These are phyloP conservation scores for Amphilophus citrinellus DNA, from an alignment of 2,113 vertebrate genomes.

Conservation along the genomic window DNA sequence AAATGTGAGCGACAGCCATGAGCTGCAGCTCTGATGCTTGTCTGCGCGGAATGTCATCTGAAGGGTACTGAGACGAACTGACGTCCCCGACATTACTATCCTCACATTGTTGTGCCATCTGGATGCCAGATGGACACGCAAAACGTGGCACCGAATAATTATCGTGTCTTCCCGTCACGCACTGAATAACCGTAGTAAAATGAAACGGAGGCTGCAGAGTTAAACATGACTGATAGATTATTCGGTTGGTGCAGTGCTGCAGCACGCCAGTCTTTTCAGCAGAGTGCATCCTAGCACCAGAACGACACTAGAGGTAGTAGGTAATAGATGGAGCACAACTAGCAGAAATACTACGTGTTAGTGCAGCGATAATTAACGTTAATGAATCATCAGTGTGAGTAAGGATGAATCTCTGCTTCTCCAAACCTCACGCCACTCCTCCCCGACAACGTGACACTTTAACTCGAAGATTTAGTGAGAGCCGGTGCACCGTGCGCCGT, in stretches of 20 bases:
- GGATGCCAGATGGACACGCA: slow-evolving; percentile 2
- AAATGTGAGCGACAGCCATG: not conserved
- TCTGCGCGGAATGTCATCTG: slow-evolving; percentile 78
- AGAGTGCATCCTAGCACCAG: slow-evolving; percentile 17
- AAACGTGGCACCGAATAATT: not conserved
- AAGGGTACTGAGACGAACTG: slow-evolving; percentile 72
- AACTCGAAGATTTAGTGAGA: not conserved
- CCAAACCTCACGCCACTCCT: not conserved
- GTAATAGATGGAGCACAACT: not conserved
- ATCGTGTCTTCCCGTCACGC: not conserved
- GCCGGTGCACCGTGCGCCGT: not conserved
- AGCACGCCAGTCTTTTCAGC: slow-evolving; percentile 16
- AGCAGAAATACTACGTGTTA: not conserved
- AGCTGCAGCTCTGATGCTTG: slow-evolving; percentile 22
- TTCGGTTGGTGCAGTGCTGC: slow-evolving; percentile 68
- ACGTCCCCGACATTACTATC: slow-evolving; percentile 31
- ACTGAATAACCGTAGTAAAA: not conserved
- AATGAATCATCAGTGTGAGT: not conserved
- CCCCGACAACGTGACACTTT: not conserved
- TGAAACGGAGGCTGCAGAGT: not conserved
- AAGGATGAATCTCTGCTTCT: not conserved
- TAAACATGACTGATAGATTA: slow-evolving; percentile 3
- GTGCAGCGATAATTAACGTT: not conserved
- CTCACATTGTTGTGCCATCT: slow-evolving; percentile 30
- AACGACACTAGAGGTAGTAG: not conserved